Conservation (phyloP, 2,797 vertebrate species). For the Enteromius viviparus region DNA sequence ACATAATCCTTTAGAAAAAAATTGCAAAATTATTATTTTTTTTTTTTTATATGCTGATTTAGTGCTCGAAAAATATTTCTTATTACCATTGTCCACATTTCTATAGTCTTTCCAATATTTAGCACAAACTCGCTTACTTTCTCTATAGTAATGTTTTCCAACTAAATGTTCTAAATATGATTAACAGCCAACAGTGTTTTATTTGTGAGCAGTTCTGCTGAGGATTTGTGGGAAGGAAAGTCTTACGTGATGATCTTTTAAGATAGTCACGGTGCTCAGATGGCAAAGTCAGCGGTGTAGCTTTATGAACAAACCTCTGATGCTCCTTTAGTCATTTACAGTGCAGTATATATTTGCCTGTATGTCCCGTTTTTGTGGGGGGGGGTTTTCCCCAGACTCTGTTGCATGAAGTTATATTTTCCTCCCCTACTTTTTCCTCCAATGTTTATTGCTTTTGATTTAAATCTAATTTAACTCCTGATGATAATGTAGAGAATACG, state of each 20-base stretch:
- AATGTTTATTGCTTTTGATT: slow-evolving; percentile 39
- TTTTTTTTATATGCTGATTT: no score
- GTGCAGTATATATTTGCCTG: slow-evolving; percentile 9
- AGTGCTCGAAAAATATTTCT: not conserved
- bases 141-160: not conserved
- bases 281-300: slow-evolving; percentile 13
- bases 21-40: no score
- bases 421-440: not conserved
- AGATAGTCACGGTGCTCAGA: not conserved
- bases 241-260: not conserved
- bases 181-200: slow-evolving; percentile 1
- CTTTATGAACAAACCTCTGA: slow-evolving; percentile 26
- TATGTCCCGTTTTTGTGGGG: not conserved
- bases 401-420: not conserved
- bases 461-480: slow-evolving; percentile 10
- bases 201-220: not conserved
- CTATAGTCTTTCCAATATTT: not conserved
- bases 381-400: not conserved
- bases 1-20: no score
- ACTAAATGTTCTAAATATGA: not conserved
- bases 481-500: slow-evolving; percentile 5
- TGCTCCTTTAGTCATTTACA: slow-evolving; percentile 26
- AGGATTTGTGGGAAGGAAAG: slow-evolving; percentile 16
- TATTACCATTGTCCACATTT: not conserved
- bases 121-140: not conserved